Base-by-base conservation (phyloP, 2,888 invertebrate genomes). In the Drosophila lacicola region DNA sequence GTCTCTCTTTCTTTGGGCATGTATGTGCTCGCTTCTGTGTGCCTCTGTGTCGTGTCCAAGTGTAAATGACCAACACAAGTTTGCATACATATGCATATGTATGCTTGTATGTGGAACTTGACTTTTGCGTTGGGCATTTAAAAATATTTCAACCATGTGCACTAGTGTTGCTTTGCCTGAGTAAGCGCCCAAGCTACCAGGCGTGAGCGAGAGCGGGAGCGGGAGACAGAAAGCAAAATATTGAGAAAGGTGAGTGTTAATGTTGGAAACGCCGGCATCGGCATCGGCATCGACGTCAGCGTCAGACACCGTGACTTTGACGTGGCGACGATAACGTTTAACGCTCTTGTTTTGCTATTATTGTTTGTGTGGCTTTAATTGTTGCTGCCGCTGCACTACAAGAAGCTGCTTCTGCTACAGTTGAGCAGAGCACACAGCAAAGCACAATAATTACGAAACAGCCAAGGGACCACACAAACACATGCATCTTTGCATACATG, bases 401-500 rank as follows among this genome's bases (percentile, higher is more conserved):
- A 61, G 60, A 72, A 82, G 67, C 66, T 50, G 50, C 34, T 54
- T 54, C 50, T 72, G 57, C 68, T 5, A 25, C 25, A 57, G 50
- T 46, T 73, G 29, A 57, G 21, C 53, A 60, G 21, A 45, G 67
- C 57, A 44, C 51, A 46, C 33, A 41, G 67, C n/a, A 56, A 41
- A 54, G 42, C 36, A 51, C 25, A 67, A 67, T 70, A 78, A 87
- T 82, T 82, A 78, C 88, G 88, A 82, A 82, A 84, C 85, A 70
- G 67, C 51, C 44, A 42, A 53, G 69, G 66, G 74, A 51, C 41
- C 29, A 36, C 47, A 70, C 61, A 41, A 21, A 17, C 36, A 56
- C 34, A n/a, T 36, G 50, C 14, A 29, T 14, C 8, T 8, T 29
- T 29, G 46, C 14, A 51, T 33, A 25, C 33, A 14, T 17, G 49